These are phyloP conservation scores for Chromobotia macracanthus DNA, from an alignment of 2,797 vertebrate species.

Conservation along the genomic window DNA sequence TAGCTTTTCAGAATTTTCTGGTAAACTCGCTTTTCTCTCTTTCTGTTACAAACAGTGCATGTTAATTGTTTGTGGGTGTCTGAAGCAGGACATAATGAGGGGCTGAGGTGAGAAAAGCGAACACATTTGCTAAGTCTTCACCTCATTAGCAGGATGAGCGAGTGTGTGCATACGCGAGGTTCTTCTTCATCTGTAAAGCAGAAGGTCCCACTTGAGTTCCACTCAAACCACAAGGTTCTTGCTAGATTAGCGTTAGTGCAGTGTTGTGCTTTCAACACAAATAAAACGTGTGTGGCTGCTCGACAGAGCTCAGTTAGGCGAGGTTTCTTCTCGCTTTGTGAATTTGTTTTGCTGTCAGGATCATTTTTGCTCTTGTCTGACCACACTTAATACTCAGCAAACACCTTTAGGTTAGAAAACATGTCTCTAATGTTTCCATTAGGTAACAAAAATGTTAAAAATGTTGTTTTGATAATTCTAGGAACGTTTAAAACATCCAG, in stretches of 20 bases:
- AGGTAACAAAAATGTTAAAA: no score
- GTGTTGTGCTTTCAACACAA: slow-evolving; percentile 11
- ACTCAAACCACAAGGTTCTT: slow-evolving; percentile 25
- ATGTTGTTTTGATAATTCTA: no score
- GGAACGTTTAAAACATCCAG: no score
- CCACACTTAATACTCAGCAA: slow-evolving; percentile 23
- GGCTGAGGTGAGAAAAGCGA: slow-evolving; percentile 66
- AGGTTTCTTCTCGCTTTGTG: slow-evolving; percentile 27
- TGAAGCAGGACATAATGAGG: slow-evolving; percentile 66
- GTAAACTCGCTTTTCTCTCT: not conserved
- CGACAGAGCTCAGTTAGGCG: not conserved
- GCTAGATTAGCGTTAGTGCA: slow-evolving; percentile 7
- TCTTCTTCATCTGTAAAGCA: slow-evolving; percentile 35
- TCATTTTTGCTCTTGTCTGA: slow-evolving; percentile 24
- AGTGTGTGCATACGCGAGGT: slow-evolving; percentile 2
- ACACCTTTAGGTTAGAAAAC: no score
- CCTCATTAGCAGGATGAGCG: slow-evolving; percentile 62
- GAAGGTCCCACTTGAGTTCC: slow-evolving; percentile 35
- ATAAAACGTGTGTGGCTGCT: not conserved
- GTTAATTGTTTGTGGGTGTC: slow-evolving; percentile 63
- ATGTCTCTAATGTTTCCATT: no score
- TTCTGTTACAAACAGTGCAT: slow-evolving; percentile 41
- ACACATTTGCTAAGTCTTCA: slow-evolving; percentile 70
- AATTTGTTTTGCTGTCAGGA: slow-evolving; percentile 25
- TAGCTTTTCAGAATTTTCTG: not conserved